Evolutionary conservation across 2,888 invertebrate genomes (phyloP).

Genomic region (Cheilosia pagana): DNA sequence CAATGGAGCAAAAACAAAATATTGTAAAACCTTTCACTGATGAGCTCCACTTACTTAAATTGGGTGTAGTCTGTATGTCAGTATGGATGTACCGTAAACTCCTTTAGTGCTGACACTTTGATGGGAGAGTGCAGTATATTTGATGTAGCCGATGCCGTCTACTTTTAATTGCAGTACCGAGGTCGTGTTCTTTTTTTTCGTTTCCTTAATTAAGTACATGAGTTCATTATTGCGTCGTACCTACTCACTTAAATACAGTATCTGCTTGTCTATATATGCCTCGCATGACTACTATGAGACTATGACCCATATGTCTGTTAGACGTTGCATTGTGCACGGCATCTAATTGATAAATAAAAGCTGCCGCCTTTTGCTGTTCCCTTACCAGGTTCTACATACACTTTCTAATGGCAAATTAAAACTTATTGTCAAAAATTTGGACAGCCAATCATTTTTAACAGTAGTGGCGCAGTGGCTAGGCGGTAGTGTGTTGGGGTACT

Average conservation of each 20-base stretch:
- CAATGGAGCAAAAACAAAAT: not conserved
- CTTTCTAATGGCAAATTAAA: slow-evolving; percentile 16
- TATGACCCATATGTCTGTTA: slow-evolving; percentile 32
- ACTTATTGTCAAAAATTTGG: slow-evolving; percentile 7
- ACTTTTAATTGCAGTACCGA: slow-evolving; percentile 26
- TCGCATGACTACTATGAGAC: slow-evolving; percentile 23
- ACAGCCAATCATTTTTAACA: not conserved
- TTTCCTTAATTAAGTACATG: slow-evolving; percentile 24
- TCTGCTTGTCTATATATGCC: slow-evolving; percentile 4
- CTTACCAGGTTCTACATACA: not conserved
- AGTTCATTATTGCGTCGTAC: slow-evolving; percentile 22
- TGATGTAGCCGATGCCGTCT: slow-evolving; percentile 42
- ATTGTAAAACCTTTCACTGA: not conserved
- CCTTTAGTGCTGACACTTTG: slow-evolving; percentile 26
- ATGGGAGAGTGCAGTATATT: slow-evolving; percentile 19
- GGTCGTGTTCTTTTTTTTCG: slow-evolving; percentile 10
- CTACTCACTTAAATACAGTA: not conserved
- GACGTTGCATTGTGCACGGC: slow-evolving; percentile 38
- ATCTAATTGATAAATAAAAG: slow-evolving; percentile 40
- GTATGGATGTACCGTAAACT: no score
- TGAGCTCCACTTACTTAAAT: not conserved
- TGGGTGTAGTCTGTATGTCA: not conserved
- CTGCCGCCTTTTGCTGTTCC: slow-evolving; percentile 36
- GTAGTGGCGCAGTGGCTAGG: no score
- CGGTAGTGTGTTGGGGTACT: no score